Evolutionary conservation across 2,888 invertebrate genomes (phyloP).

Genomic region (Ligdia adustata): DNA sequence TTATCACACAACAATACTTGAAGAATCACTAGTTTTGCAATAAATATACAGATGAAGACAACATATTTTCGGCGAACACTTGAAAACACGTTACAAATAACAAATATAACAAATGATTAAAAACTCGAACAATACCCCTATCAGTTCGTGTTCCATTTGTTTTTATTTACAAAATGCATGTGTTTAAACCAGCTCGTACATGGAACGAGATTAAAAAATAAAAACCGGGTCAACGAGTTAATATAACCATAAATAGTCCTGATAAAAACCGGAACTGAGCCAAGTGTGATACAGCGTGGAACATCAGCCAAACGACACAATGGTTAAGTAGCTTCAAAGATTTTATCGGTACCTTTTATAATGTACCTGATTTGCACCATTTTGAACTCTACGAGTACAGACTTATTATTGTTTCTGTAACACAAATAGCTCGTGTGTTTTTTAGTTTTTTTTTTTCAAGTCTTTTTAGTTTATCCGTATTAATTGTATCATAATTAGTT

Average conservation of each 20-base stretch:
- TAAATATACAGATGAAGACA: too few species aligned
- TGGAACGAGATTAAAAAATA: slow-evolving; percentile 5
- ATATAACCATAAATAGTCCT: slow-evolving; percentile 27
- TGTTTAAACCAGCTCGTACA: background rate
- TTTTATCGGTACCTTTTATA: background rate
- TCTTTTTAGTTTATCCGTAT: too few species aligned
- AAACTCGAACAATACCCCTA: slow-evolving; percentile 1
- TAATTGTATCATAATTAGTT: too few species aligned
- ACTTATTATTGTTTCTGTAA: too few species aligned
- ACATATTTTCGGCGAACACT: too few species aligned
- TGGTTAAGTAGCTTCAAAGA: background rate
- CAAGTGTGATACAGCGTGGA: slow-evolving; percentile 18
- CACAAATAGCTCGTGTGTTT: too few species aligned
- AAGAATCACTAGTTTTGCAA: too few species aligned
- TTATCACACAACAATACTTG: too few species aligned
- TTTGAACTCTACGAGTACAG: too few species aligned
- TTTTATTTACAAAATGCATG: slow-evolving; percentile 9
- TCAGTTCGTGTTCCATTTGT: slow-evolving; percentile 1
- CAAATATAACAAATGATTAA: slow-evolving; percentile 1
- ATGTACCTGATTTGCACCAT: too few species aligned
- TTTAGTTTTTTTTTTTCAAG: too few species aligned
- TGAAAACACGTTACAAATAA: too few species aligned
- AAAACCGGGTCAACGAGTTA: slow-evolving; percentile 23
- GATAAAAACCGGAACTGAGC: slow-evolving; percentile 31
- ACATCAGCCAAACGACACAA: slow-evolving; percentile 16